Evolutionary conservation across 2,797 vertebrate genomes (phyloP).

Genomic region (Hydrocynus forskahlii): DNA sequence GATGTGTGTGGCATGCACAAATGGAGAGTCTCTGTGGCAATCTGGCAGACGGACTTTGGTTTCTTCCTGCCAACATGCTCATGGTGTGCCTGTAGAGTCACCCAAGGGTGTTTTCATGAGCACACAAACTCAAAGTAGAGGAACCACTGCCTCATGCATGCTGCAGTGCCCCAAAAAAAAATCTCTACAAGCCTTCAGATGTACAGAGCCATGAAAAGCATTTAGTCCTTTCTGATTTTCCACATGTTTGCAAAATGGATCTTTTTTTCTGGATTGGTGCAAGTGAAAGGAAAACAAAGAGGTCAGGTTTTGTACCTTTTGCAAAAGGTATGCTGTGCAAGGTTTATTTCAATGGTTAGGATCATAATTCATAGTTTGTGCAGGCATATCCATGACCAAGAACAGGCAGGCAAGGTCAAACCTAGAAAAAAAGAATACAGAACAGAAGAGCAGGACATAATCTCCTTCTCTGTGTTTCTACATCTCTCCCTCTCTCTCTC

Average conservation of each 20-base stretch:
- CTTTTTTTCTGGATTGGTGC: not conserved
- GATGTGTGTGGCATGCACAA: not conserved
- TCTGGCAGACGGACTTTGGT: slow-evolving; percentile 32
- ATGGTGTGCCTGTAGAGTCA: slow-evolving; percentile 25
- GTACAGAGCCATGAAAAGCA: not conserved
- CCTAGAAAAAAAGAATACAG: no score
- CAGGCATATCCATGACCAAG: not conserved
- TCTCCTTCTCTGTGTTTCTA: no score
- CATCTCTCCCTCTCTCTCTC: no score
- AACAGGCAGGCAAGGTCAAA: no score
- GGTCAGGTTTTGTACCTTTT: not conserved
- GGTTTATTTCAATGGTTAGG: not conserved
- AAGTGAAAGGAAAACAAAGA: not conserved
- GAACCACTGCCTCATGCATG: not conserved
- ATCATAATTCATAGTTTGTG: not conserved
- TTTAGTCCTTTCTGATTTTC: slow-evolving; percentile 2
- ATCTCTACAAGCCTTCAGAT: not conserved
- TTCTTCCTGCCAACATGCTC: slow-evolving; percentile 29
- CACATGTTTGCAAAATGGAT: not conserved
- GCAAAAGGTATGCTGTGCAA: not conserved
- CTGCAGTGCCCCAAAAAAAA: not conserved
- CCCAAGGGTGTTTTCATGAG: slow-evolving; percentile 3
- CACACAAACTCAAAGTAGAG: slow-evolving; percentile 1
- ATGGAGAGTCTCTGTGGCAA: slow-evolving; percentile 17
- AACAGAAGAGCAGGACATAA: no score